These are phyloP conservation scores for Trichacis sp. DNA, from an alignment of 2,888 invertebrate species.

Conservation along the genomic window DNA sequence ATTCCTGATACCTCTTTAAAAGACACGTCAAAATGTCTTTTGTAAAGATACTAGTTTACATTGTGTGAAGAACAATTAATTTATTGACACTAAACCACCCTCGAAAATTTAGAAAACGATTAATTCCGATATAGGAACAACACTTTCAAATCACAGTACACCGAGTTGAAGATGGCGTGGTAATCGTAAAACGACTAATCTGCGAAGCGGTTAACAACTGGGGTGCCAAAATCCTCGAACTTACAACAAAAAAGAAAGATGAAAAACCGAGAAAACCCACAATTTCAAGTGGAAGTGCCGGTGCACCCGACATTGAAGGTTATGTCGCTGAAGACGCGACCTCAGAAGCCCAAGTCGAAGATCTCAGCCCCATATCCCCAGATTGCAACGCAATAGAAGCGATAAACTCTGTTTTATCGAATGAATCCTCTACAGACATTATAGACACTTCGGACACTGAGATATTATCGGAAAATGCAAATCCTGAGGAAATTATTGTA, in stretches of 20 bases:
- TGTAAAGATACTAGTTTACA: too few relatives aligned
- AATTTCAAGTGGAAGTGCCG: slow-evolving; percentile 16
- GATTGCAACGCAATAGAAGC: slow-evolving; percentile 65
- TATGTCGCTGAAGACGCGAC: slow-evolving; percentile 64
- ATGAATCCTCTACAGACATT: slow-evolving; percentile 50
- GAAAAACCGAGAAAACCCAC: slow-evolving; percentile 59
- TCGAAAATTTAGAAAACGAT: too few relatives aligned
- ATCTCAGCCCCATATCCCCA: slow-evolving; percentile 63
- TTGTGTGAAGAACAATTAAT: too few relatives aligned
- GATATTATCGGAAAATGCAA: slow-evolving; percentile 39
- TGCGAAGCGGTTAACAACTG: slow-evolving; percentile 80
- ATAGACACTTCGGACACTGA: slow-evolving; percentile 60
- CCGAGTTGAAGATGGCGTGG: slow-evolving; percentile 73
- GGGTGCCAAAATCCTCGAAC: slow-evolving; percentile 73
- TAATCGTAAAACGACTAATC: slow-evolving; percentile 76
- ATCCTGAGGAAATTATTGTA: slow-evolving; percentile 59
- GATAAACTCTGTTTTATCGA: slow-evolving; percentile 48
- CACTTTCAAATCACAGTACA: slow-evolving; percentile 61
- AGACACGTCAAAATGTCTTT: too few relatives aligned
- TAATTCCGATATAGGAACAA: neutral
- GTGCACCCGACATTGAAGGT: slow-evolving; percentile 56
- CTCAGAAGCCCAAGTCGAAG: slow-evolving; percentile 65
- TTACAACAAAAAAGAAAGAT: slow-evolving; percentile 61
- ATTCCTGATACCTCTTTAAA: too few relatives aligned
- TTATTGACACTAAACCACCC: too few relatives aligned